Conservation (phyloP, 2,113 vertebrate genomes). For the Cavia porcellus region DNA sequence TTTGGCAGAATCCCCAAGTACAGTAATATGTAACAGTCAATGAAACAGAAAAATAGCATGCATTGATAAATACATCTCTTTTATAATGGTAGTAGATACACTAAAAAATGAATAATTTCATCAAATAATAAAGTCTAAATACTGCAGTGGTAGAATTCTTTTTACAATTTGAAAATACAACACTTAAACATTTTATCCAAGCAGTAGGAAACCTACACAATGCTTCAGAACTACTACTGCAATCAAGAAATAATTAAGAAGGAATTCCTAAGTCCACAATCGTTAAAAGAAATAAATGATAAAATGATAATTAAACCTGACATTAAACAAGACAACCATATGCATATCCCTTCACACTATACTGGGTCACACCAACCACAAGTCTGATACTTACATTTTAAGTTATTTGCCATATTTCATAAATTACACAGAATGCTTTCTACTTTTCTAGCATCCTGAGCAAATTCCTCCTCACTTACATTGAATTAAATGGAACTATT, state of each 20-base stretch:
- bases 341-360: not conserved
- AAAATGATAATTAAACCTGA: not conserved
- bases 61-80: not conserved
- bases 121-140: conserved; percentile 62
- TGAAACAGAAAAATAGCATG: not conserved
- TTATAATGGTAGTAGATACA: not conserved
- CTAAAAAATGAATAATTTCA: not conserved
- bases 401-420: not conserved
- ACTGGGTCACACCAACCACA: not conserved
- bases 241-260: not conserved
- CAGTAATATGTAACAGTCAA: not conserved
- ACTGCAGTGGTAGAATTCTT: not conserved
- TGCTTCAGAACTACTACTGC: not conserved
- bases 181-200: not conserved
- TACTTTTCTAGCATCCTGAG: not conserved
- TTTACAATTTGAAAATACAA: not conserved
- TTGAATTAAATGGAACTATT: not conserved
- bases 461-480: not conserved
- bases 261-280: conserved; percentile 12
- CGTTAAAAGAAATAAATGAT: conserved; percentile 6
- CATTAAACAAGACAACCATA: not conserved
- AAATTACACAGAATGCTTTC: not conserved
- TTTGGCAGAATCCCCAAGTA: not conserved
- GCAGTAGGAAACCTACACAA: not conserved
- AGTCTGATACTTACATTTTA: conserved; percentile 10